phyloP scores from a whole-genome alignment of 2,888 invertebrate species.

The Dryobota labecula region DNA sequence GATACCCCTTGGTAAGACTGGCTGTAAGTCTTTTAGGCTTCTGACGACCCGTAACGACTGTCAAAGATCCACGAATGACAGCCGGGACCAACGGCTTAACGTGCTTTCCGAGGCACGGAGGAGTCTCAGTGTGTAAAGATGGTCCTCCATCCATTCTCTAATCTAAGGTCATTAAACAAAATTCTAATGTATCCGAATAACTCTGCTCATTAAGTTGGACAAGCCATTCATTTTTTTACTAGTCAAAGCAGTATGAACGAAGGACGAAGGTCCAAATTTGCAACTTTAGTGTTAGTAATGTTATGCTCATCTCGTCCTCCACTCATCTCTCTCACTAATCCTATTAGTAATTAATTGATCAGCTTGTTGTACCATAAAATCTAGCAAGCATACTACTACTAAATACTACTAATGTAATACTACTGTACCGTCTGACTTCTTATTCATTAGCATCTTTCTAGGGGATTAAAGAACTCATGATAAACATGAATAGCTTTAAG shows the following conservation, averaged over 20 bases:
- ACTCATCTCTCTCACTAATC: constrained; percentile 21
- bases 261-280: constrained; percentile 22
- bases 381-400: constrained; percentile 18
- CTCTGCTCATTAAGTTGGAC: background rate
- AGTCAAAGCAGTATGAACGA: background rate
- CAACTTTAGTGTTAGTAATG: constrained; percentile 42
- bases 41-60: too few species aligned
- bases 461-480: background rate
- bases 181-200: constrained; percentile 5
- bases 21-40: too few species aligned
- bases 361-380: constrained; percentile 21
- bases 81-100: too few species aligned
- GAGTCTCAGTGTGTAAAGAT: too few species aligned
- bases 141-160: too few species aligned
- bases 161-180: background rate
- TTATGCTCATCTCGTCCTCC: constrained; percentile 10
- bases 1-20: too few species aligned
- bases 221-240: background rate
- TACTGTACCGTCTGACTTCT: constrained; percentile 19
- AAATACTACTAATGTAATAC: constrained; percentile 30
- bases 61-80: too few species aligned
- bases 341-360: constrained; percentile 38
- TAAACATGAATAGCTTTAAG: background rate
- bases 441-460: background rate
- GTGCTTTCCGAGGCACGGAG: too few species aligned